These are phyloP conservation scores for Tinamus major DNA, from an alignment of 2,797 vertebrate genomes.

Conservation along the genomic window DNA sequence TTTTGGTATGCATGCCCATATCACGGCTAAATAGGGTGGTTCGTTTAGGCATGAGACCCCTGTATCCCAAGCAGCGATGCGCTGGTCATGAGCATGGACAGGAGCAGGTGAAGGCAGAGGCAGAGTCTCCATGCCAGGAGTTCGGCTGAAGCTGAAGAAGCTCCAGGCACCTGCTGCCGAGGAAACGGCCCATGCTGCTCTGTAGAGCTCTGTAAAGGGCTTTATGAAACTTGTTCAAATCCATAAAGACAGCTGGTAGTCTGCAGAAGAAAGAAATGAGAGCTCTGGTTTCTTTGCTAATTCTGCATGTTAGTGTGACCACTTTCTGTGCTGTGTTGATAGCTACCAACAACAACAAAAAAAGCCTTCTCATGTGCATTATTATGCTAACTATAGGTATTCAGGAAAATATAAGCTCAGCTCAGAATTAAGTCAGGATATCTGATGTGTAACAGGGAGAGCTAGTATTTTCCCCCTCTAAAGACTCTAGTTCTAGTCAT, in stretches of 20 bases:
- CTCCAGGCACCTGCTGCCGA: fast-evolving
- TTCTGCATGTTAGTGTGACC: background rate
- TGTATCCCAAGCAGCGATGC: background rate
- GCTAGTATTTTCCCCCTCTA: background rate
- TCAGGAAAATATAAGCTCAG: background rate
- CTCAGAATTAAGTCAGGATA: background rate
- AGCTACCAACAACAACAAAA: background rate
- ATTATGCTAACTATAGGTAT: background rate
- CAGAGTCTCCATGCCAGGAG: background rate
- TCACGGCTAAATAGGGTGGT: fast-evolving
- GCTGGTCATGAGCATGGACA: background rate
- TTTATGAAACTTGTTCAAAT: background rate
- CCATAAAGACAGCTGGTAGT: background rate
- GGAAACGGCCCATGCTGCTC: background rate
- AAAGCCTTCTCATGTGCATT: background rate
- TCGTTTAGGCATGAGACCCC: background rate
- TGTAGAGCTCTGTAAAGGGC: background rate
- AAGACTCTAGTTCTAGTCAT: background rate
- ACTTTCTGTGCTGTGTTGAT: background rate
- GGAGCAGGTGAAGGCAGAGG: background rate
- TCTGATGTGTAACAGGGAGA: background rate
- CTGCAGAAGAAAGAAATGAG: background rate
- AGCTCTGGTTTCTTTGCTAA: background rate
- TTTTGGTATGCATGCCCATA: background rate
- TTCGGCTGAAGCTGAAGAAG: fast-evolving